These are phyloP conservation scores for Leucoma salicis DNA, from an alignment of 2,888 invertebrate species.

Conservation along the genomic window DNA sequence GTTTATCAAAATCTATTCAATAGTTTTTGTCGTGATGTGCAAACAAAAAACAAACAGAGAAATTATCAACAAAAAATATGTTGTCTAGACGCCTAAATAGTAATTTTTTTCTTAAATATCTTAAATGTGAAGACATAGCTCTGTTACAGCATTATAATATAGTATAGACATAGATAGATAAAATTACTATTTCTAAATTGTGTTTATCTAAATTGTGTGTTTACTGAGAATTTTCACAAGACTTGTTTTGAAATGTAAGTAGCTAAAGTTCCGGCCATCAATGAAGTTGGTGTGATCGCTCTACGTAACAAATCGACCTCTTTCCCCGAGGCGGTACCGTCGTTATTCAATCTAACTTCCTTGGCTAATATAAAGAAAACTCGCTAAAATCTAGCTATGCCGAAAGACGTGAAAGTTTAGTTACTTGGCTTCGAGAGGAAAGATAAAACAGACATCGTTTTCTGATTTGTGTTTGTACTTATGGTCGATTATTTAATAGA, in stretches of 20 bases:
- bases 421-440: background rate
- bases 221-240: too few species aligned
- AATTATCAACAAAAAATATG: too few species aligned
- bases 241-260: constrained; percentile 36
- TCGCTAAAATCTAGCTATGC: constrained; percentile 36
- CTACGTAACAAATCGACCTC: constrained; percentile 53
- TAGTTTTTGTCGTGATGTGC: too few species aligned
- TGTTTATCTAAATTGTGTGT: too few species aligned
- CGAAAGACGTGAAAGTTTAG: constrained; percentile 10
- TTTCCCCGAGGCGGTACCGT: constrained; percentile 35
- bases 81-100: too few species aligned
- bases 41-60: too few species aligned
- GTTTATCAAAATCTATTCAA: too few species aligned
- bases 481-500: constrained; percentile 29
- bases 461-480: constrained; percentile 3
- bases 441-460: background rate
- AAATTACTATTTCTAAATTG: too few species aligned
- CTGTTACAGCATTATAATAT: too few species aligned
- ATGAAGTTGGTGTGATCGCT: constrained; percentile 45
- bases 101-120: too few species aligned
- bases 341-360: constrained; percentile 50
- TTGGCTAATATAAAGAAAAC: constrained; percentile 35
- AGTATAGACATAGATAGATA: too few species aligned
- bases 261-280: constrained; percentile 51
- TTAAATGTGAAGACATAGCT: too few species aligned